A percentile compares a stretch with the other conserved stretches of the same genome.
phyloP scores from a whole-genome alignment of 2,888 invertebrate genomes.

The Drosophila siamana region DNA sequence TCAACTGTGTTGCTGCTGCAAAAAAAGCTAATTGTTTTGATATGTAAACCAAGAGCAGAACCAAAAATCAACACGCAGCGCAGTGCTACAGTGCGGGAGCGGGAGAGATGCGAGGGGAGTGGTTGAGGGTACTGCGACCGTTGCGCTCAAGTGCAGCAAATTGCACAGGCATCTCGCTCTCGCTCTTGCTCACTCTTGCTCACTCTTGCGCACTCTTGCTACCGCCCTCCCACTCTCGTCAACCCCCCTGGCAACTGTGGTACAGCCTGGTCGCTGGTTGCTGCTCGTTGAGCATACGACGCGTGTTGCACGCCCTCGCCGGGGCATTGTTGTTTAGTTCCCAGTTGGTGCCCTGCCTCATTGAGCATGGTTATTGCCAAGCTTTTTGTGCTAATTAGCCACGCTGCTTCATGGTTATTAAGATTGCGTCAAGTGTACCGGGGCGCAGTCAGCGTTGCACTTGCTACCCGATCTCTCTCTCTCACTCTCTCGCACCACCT shows the following conservation, averaged over 20 bases:
- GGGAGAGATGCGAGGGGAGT: background rate
- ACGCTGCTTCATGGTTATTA: conserved; percentile 84
- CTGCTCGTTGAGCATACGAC: conserved; percentile 77
- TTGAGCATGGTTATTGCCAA: conserved; percentile 84
- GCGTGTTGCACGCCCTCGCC: conserved; percentile 76
- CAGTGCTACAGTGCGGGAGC: background rate
- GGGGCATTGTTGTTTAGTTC: conserved; percentile 60
- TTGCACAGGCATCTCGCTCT: conserved; percentile 24
- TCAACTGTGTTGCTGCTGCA: conserved; percentile 10
- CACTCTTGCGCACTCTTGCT: too few species aligned
- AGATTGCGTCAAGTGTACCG: conserved; percentile 83
- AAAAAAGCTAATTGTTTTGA: conserved; percentile 75
- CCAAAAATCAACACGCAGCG: conserved; percentile 77
- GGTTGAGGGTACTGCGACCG: conserved; percentile 5
- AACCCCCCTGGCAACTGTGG: conserved; percentile 32
- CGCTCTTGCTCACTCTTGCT: conserved; percentile 1
- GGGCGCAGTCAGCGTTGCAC: conserved; percentile 54
- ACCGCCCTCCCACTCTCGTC: background rate
- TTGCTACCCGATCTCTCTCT: conserved; percentile 31
- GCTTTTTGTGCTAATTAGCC: conserved; percentile 85
- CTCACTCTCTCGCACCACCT: background rate
- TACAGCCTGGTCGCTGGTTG: conserved; percentile 38
- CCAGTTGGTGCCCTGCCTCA: conserved; percentile 77
- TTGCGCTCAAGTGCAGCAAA: conserved; percentile 61
- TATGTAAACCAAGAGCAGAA: conserved; percentile 77